Percentiles rank a stretch among this genome's conserved stretches.
Evolutionary conservation across 2,797 vertebrate species (phyloP).

Genomic region (Helarctos malayanus): DNA sequence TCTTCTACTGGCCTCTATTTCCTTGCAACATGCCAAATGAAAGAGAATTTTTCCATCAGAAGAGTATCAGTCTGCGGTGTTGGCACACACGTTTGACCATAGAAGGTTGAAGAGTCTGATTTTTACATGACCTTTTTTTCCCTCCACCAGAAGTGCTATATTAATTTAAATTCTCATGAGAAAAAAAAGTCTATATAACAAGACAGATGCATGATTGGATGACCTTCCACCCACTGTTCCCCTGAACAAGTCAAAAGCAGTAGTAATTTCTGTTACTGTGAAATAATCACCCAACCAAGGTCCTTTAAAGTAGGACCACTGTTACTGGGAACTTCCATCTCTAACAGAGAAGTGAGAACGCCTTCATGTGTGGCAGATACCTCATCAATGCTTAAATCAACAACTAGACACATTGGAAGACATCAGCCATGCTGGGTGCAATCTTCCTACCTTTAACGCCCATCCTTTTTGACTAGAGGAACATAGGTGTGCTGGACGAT

Average conservation of each 20-base stretch:
- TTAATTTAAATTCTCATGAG: constrained; percentile 49
- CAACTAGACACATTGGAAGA: neutral
- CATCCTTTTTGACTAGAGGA: neutral
- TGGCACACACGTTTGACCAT: neutral
- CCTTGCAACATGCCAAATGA: constrained; percentile 11
- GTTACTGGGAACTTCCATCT: neutral
- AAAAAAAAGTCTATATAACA: neutral
- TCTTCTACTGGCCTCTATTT: neutral
- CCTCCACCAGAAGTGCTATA: neutral
- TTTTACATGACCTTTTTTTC: constrained; percentile 7
- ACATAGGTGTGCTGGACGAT: neutral
- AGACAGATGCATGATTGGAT: constrained; percentile 7
- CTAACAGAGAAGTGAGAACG: constrained; percentile 2
- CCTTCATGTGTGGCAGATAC: neutral
- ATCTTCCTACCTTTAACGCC: neutral
- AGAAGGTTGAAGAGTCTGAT: neutral
- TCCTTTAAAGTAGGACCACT: neutral
- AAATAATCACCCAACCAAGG: neutral
- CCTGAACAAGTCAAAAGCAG: neutral
- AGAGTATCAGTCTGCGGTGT: neutral
- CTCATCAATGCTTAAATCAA: neutral
- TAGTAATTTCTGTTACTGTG: constrained; percentile 12
- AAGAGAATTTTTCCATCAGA: neutral
- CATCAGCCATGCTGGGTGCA: neutral
- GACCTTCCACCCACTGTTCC: neutral